Evolutionary conservation across 2,113 vertebrate genomes (phyloP).

Genomic region (Gnathonemus echidnorhynchus): DNA sequence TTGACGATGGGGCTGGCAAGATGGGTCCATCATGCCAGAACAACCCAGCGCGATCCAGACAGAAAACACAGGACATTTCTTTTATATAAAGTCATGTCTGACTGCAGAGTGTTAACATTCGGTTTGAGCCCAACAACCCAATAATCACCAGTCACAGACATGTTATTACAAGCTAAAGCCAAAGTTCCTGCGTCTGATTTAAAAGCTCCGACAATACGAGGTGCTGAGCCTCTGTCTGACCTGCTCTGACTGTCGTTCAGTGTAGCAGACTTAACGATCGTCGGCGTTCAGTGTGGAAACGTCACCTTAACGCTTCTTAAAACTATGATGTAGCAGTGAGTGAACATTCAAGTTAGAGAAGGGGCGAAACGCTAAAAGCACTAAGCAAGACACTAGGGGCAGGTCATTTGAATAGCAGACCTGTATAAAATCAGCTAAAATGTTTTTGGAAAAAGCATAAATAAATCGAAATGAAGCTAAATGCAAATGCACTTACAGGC

Average conservation of each 20-base stretch:
- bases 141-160: neutral
- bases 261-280: neutral
- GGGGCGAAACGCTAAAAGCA: neutral
- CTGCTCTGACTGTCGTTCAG: neutral
- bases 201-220: neutral
- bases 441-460: neutral
- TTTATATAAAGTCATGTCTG: slow-evolving; percentile 6
- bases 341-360: neutral
- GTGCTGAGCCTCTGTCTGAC: neutral
- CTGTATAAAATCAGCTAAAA: neutral
- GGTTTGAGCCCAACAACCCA: neutral
- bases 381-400: neutral
- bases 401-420: neutral
- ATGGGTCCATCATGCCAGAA: neutral
- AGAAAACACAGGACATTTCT: neutral
- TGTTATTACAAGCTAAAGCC: neutral
- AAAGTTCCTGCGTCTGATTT: neutral
- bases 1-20: neutral
- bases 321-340: neutral
- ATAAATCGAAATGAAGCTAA: neutral
- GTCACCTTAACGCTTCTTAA: neutral
- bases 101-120: neutral
- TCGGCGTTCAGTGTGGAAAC: neutral
- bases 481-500: neutral
- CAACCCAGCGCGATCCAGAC: neutral